phyloP scores from a whole-genome alignment of 2,888 invertebrate species.

The Drosophila anomelani region DNA sequence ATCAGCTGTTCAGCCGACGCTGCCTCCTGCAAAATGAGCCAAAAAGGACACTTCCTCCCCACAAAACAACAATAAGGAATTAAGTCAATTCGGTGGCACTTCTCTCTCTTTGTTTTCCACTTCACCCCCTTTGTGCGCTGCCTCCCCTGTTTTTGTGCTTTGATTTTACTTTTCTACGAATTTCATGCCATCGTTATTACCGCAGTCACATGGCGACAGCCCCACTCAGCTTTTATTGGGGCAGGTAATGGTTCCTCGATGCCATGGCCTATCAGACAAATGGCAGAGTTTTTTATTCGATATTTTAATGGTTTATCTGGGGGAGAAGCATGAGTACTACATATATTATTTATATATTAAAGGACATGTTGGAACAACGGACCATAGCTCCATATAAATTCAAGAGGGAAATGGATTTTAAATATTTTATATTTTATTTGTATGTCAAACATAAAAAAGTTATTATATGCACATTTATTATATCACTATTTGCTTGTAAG shows the following conservation, averaged over 20 bases:
- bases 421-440: background rate
- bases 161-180: constrained; percentile 34
- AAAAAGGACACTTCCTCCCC: background rate
- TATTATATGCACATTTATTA: no score
- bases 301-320: constrained; percentile 4
- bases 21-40: background rate
- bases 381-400: background rate
- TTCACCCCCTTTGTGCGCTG: background rate
- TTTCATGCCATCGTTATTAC: constrained; percentile 41
- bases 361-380: background rate
- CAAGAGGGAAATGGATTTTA: no score
- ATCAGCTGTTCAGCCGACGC: constrained; percentile 59
- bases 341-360: background rate
- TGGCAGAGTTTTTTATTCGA: constrained; percentile 15
- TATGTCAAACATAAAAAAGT: no score
- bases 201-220: constrained; percentile 38
- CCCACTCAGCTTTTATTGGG: constrained; percentile 58
- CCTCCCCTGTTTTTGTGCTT: constrained; percentile 22
- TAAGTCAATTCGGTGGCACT: constrained; percentile 41
- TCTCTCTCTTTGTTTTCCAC: constrained; percentile 14
- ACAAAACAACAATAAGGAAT: constrained; percentile 35
- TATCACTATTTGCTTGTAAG: no score
- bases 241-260: constrained; percentile 70
- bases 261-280: constrained; percentile 8
- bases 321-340: background rate